Conservation (phyloP, 2,888 invertebrate genomes). For the Augiades crinisus region DNA sequence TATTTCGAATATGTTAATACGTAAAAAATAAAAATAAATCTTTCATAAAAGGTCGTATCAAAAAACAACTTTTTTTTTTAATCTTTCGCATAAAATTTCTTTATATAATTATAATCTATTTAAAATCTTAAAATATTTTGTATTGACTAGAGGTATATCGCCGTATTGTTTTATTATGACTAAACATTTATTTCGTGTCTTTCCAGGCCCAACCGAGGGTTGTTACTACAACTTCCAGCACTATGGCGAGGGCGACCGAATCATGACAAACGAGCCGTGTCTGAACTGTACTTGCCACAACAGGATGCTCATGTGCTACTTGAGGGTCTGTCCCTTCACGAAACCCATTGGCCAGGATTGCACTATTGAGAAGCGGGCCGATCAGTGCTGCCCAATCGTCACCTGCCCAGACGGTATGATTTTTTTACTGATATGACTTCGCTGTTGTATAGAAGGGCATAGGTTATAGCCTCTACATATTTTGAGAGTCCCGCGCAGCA, state of each 20-base stretch:
- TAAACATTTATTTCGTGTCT: background rate
- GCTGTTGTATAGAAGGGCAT: no score
- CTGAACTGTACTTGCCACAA: conserved; percentile 97
- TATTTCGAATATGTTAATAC: no score
- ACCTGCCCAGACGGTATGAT: conserved; percentile 95
- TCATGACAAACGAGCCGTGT: conserved; percentile 97
- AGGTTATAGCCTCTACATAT: no score
- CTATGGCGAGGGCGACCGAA: conserved; percentile 95
- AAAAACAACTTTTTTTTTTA: no score
- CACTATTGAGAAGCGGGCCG: conserved; percentile 92
- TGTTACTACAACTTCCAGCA: conserved; percentile 97
- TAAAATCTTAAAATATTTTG: no score
- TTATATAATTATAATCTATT: no score
- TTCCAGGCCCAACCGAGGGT: conserved; percentile 83
- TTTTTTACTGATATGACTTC: no score
- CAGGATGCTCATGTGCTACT: conserved; percentile 97
- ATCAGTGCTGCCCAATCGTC: conserved; percentile 96
- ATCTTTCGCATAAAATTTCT: no score
- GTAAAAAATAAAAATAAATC: no score
- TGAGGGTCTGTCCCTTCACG: conserved; percentile 95
- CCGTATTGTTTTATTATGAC: background rate
- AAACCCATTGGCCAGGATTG: conserved; percentile 96
- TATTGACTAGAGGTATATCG: background rate
- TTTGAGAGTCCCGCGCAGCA: no score
- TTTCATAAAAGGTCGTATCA: no score